Conservation (phyloP, 2,113 vertebrate species). For the Hyaena hyaena region DNA sequence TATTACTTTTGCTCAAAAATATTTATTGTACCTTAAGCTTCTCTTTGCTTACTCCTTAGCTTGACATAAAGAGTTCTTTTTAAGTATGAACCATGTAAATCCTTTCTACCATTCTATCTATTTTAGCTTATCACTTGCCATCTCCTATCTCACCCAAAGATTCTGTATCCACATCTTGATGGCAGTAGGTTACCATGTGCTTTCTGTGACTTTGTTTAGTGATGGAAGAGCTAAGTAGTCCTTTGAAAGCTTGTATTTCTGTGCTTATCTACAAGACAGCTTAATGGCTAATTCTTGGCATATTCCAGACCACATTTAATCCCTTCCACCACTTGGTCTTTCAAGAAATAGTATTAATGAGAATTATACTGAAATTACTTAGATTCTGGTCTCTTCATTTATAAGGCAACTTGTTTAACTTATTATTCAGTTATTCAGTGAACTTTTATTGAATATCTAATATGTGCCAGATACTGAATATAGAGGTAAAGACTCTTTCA, state of each 20-base stretch:
- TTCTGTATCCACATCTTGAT: background rate
- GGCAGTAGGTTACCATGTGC: background rate
- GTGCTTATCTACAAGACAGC: background rate
- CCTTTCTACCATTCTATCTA: background rate
- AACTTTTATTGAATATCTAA: background rate
- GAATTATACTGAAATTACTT: background rate
- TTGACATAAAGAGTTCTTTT: background rate
- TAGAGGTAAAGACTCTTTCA: background rate
- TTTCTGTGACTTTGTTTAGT: constrained; percentile 20
- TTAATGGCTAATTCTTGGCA: background rate
- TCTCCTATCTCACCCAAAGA: background rate
- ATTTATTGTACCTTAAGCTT: background rate
- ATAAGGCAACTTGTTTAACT: background rate
- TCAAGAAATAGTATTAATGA: constrained; percentile 26
- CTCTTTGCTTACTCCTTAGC: background rate
- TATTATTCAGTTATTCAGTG: constrained; percentile 7
- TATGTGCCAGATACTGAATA: background rate
- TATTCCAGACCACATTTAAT: background rate
- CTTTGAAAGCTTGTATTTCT: constrained; percentile 17
- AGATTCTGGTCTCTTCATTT: background rate
- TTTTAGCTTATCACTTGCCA: background rate
- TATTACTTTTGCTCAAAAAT: background rate
- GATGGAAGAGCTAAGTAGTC: background rate
- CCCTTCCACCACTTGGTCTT: background rate
- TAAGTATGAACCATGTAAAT: background rate